Percentiles rank a stretch among this genome's conserved stretches.
Conservation (phyloP, 2,888 invertebrate species). For the Nemapogon koenigi region DNA sequence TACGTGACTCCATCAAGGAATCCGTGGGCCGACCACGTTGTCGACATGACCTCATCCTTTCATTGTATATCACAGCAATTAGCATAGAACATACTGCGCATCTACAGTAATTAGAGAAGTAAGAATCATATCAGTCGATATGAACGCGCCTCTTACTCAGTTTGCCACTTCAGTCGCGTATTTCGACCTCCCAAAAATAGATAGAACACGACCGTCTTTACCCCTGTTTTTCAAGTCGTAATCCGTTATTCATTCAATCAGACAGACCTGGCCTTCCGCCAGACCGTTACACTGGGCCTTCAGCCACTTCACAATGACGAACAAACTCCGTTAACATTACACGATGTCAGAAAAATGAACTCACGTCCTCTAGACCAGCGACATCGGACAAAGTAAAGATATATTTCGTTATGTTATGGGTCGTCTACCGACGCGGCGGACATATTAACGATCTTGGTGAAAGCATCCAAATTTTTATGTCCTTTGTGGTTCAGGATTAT, state of each 20-base stretch:
- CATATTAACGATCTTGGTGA: conserved; percentile 21
- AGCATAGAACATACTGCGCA: no score
- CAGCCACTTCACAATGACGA: conserved; percentile 2
- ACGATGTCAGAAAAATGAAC: no score
- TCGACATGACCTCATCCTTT: no score
- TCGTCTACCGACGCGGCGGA: conserved; percentile 12
- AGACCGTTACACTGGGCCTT: conserved; percentile 29
- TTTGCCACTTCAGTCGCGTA: conserved; percentile 31
- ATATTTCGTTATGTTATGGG: conserved; percentile 8
- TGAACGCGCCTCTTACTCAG: conserved; percentile 53
- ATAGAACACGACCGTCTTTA: conserved; percentile 45
- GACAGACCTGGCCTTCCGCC: conserved; percentile 48
- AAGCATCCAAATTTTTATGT: conserved; percentile 16
- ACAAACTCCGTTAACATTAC: no score
- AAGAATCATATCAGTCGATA: no score
- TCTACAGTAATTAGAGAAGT: no score
- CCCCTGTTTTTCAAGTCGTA: conserved; percentile 42
- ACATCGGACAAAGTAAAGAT: no score
- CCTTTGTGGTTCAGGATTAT: no score
- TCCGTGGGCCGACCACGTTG: no score
- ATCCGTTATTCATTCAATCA: conserved; percentile 61
- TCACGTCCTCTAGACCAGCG: conserved; percentile 4
- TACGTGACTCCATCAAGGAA: background rate
- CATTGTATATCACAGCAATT: no score
- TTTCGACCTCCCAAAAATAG: conserved; percentile 53